phyloP scores from a whole-genome alignment of 2,113 vertebrate genomes.

The Passer montanus region DNA sequence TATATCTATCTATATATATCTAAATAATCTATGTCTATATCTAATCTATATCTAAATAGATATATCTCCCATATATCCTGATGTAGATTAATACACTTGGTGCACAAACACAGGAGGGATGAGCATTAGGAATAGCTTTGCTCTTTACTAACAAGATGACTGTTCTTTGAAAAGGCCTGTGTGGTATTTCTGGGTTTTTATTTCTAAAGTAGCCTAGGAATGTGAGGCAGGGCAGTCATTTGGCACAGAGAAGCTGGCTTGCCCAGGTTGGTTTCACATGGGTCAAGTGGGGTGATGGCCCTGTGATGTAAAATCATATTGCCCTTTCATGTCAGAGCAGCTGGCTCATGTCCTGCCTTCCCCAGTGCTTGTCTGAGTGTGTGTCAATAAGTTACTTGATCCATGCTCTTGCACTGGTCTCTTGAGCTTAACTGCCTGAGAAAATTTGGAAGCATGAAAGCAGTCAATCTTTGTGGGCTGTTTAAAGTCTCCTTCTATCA shows the following conservation, averaged over 20 bases:
- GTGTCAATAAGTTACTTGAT: constrained; percentile 49
- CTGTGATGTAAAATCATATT: not conserved
- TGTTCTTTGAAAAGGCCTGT: not conserved
- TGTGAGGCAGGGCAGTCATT: not conserved
- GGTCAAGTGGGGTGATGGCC: constrained; percentile 8
- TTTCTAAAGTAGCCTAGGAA: not conserved
- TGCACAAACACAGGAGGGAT: not conserved
- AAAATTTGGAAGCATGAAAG: constrained; percentile 44
- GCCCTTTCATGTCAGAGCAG: constrained; percentile 41
- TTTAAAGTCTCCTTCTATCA: constrained; percentile 16
- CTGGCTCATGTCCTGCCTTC: not conserved
- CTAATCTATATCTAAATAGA: no score
- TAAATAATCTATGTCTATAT: no score
- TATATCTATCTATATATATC: no score
- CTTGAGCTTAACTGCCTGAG: constrained; percentile 37
- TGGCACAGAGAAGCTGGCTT: not conserved
- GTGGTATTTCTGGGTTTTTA: not conserved
- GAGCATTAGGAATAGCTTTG: not conserved
- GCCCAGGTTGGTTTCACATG: not conserved
- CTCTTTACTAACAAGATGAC: not conserved
- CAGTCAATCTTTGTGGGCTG: not conserved
- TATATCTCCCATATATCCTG: not conserved
- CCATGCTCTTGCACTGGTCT: not conserved
- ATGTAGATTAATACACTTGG: not conserved
- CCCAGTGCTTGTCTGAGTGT: not conserved